phyloP scores from a whole-genome alignment of 2,113 vertebrate genomes.

The Onychostruthus taczanowskii region DNA sequence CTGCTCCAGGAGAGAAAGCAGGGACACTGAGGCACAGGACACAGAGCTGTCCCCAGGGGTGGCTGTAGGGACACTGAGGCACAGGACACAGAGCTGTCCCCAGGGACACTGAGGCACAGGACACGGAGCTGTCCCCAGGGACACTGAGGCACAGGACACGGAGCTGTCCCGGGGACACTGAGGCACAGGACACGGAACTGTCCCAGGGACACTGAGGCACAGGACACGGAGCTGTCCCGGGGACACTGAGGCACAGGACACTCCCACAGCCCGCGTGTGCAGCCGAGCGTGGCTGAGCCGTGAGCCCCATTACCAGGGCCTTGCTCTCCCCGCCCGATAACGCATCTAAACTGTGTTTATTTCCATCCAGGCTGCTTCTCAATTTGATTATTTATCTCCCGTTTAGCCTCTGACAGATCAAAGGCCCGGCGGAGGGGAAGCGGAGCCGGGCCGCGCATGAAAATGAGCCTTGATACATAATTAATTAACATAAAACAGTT shows the following conservation, averaged over 20 bases:
- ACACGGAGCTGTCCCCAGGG: too few species aligned
- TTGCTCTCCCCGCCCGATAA: background rate
- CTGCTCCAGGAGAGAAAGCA: background rate
- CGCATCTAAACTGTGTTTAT: background rate
- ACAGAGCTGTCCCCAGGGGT: too few species aligned
- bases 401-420: constrained; percentile 54
- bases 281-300: rapidly evolving
- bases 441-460: constrained; percentile 34
- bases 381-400: constrained; percentile 66
- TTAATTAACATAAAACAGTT: constrained; percentile 75
- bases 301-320: rapidly evolving
- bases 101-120: too few species aligned
- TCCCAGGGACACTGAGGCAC: too few species aligned
- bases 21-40: too few species aligned
- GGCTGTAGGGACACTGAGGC: too few species aligned
- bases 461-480: constrained; percentile 71
- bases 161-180: too few species aligned
- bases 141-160: too few species aligned
- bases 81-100: too few species aligned
- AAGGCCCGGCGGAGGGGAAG: constrained; percentile 40
- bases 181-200: too few species aligned
- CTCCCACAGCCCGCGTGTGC: rapidly evolving
- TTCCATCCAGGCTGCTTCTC: constrained; percentile 38
- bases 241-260: too few species aligned
- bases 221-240: too few species aligned